Base-by-base conservation (phyloP, 2,888 invertebrate genomes). In the Plutella xylostella region DNA sequence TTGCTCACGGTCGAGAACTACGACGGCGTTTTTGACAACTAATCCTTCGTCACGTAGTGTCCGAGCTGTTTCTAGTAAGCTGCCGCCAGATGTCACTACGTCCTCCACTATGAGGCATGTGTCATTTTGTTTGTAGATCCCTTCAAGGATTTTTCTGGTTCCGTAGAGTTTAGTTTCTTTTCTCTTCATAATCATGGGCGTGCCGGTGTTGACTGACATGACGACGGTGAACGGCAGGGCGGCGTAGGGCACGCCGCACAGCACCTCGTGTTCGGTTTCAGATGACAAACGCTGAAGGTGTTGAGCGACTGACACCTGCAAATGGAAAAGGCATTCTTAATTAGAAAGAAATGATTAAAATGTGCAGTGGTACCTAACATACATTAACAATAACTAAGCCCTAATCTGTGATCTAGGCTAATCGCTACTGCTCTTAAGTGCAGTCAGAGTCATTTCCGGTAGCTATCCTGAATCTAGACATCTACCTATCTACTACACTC, bases 161-260 rank as follows among this genome's bases (percentile, higher is more conserved):
- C 97, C 98, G 69, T 99, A 96, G 5, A 88, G 85, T 78, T 99
- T 99, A 0, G 91, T 90, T 85, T 98, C 98, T 67, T 98, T 97
- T 45, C 99, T 84, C 47, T 93, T 88, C 68, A 97, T 92, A 44
- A 97, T 83, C 97, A 97, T 97, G 0, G 96, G 95, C 4, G 71
- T 79, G 54, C 88, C 77, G 2, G 89, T 85, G 58, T 90, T 88
- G 42, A 90, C 82, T 0, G 93, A 92, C 56, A 95, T 89, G 46
- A 95, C 87, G 0, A 97, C 93, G 1, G 98, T 95, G 46, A 98
- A 87, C 0, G 98, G 97, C 12, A 99, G 78, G 1, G 98, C 98
- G 7, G 98, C 97, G 65, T 98, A 98, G 0, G 99, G 98, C 0
- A 98, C 97, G 12, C 97, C 98, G 70, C 98, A 98, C n/a, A 98